These are phyloP conservation scores for Holothuria leucospilota DNA, from an alignment of 53 echinoderm and acorn worm species.

Conservation along the genomic window DNA sequence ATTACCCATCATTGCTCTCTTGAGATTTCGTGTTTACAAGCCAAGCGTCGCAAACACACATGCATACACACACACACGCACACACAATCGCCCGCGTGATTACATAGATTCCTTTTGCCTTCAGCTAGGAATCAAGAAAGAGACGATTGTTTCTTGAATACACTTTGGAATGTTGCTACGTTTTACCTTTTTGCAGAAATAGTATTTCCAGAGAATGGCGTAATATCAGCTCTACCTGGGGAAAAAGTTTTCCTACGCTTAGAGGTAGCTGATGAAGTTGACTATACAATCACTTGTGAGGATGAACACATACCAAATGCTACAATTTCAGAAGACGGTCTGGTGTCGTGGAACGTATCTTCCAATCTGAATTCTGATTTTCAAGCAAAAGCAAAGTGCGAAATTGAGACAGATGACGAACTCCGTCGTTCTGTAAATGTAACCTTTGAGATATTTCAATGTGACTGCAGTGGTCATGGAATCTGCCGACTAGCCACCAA, in stretches of 20 bases:
- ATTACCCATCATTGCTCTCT: no score
- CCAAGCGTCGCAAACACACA: no score
- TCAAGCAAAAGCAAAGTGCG: neutral
- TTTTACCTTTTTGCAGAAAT: neutral
- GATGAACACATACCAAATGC: neutral
- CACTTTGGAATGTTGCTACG: no score
- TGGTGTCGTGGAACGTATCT: conserved; percentile 4
- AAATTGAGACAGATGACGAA: neutral
- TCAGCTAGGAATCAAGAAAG: no score
- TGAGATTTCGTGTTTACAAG: no score
- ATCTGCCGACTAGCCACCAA: neutral
- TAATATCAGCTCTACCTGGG: neutral
- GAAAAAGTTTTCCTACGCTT: neutral
- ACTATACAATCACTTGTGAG: neutral
- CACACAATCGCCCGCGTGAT: no score
- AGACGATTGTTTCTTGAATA: no score
- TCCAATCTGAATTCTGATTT: neutral
- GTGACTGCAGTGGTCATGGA: conserved; percentile 15
- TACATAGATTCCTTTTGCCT: no score
- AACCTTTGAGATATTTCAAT: neutral
- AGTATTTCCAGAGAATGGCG: neutral
- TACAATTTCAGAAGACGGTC: conserved; percentile 5
- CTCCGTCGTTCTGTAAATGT: neutral
- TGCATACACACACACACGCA: no score
- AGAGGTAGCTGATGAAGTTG: neutral